Percentiles rank a stretch among this genome's conserved stretches.
These are phyloP conservation scores for Drosophila phalerata DNA, from an alignment of 2,888 invertebrate species.

Conservation along the genomic window DNA sequence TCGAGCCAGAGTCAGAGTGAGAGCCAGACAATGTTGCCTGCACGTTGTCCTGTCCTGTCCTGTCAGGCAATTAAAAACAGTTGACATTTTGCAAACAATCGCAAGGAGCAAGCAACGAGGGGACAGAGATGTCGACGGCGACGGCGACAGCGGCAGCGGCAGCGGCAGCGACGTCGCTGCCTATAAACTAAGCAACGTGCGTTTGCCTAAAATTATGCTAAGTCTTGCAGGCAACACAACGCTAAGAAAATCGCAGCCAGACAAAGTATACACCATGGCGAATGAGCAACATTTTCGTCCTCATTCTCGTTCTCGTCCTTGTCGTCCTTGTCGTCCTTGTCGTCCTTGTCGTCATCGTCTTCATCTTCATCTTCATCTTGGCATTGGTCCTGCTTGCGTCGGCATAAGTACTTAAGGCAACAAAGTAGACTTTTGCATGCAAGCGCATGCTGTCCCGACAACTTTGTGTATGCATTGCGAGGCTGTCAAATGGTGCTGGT, in stretches of 20 bases:
- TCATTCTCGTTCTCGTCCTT: no score
- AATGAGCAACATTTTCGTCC: constrained; percentile 58
- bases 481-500: not conserved
- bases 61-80: constrained; percentile 77
- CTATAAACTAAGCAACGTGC: constrained; percentile 80
- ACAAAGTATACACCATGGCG: constrained; percentile 58
- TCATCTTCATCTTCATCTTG: constrained; percentile 19
- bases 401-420: constrained; percentile 79
- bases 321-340: not conserved
- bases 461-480: constrained; percentile 63
- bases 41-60: constrained; percentile 35
- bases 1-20: not conserved
- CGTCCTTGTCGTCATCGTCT: not conserved
- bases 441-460: constrained; percentile 75
- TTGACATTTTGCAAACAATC: constrained; percentile 77
- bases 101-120: constrained; percentile 35
- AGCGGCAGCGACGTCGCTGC: constrained; percentile 54
- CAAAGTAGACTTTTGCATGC: constrained; percentile 78
- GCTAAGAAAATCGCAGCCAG: constrained; percentile 71
- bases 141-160: constrained; percentile 10
- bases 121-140: constrained; percentile 25
- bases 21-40: constrained; percentile 61
- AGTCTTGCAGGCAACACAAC: constrained; percentile 61
- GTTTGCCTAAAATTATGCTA: constrained; percentile 81
- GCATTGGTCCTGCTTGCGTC: constrained; percentile 41